Evolutionary conservation across 2,888 invertebrate genomes (phyloP).

Genomic region (Mongoloraphidia duomilia): DNA sequence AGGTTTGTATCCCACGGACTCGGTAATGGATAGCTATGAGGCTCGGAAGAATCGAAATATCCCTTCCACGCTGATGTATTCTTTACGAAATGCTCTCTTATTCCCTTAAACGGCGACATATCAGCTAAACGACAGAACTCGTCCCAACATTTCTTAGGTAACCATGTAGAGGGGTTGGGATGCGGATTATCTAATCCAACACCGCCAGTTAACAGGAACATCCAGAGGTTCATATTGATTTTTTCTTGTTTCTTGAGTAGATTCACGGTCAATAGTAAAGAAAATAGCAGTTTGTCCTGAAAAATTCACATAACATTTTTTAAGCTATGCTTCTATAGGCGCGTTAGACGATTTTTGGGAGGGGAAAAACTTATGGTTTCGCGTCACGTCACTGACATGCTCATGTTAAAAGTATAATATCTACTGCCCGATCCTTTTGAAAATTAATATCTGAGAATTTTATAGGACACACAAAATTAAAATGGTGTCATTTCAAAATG

Average conservation of each 20-base stretch:
- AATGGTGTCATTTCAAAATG: too few relatives aligned
- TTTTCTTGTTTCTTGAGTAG: constrained; percentile 44
- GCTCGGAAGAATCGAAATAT: constrained; percentile 59
- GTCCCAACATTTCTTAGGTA: constrained; percentile 60
- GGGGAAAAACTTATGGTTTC: too few relatives aligned
- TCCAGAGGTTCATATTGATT: constrained; percentile 54
- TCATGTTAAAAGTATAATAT: too few relatives aligned
- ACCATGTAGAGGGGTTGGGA: constrained; percentile 55
- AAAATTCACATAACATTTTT: constrained; percentile 10
- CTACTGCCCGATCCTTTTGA: too few relatives aligned
- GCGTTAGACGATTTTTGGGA: too few relatives aligned
- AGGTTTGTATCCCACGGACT: constrained; percentile 50
- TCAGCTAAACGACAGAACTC: constrained; percentile 53
- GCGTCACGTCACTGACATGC: too few relatives aligned
- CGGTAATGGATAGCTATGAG: constrained; percentile 56
- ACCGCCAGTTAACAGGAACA: constrained; percentile 80
- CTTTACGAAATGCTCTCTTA: constrained; percentile 46
- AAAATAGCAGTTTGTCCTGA: constrained; percentile 82
- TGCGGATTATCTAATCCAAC: constrained; percentile 62
- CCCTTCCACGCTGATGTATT: constrained; percentile 51
- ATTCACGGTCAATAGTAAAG: constrained; percentile 59
- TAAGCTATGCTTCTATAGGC: too few relatives aligned
- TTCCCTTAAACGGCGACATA: constrained; percentile 38
- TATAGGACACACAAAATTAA: too few relatives aligned
- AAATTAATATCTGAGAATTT: too few relatives aligned